Conservation (phyloP, 2,888 invertebrate species). For the Acanthopleura granulata region DNA sequence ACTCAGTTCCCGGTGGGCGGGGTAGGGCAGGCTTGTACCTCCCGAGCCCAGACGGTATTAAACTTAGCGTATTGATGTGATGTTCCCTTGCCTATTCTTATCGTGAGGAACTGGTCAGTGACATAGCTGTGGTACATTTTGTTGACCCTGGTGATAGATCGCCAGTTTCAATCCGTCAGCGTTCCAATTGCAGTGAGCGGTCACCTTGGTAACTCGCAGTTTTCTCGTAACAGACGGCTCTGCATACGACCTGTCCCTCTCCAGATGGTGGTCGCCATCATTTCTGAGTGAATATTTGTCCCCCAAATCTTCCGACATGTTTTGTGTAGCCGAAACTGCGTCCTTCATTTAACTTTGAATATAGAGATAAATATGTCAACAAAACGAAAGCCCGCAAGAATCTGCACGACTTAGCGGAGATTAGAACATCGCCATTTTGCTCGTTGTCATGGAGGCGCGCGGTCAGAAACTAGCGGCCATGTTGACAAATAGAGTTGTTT, state of each 20-base stretch:
- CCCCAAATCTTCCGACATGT: background rate
- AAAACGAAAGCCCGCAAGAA: background rate
- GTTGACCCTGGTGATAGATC: background rate
- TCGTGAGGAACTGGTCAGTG: background rate
- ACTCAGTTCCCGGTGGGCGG: no score
- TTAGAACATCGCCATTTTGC: background rate
- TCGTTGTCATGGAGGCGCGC: background rate
- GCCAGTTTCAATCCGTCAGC: background rate
- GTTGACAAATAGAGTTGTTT: background rate
- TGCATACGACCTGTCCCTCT: background rate
- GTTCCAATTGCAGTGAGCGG: background rate
- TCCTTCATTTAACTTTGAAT: slow-evolving; percentile 12
- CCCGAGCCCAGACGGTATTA: no score
- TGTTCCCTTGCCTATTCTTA: background rate
- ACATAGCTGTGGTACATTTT: background rate
- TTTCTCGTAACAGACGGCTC: background rate
- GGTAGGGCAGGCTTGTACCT: no score
- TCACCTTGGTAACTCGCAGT: background rate
- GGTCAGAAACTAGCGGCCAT: background rate
- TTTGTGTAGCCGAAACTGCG: background rate
- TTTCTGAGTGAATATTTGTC: background rate
- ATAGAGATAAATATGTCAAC: slow-evolving; percentile 7
- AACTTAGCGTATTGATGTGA: no score
- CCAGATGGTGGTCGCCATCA: background rate
- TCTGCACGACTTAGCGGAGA: background rate